Evolutionary conservation across 2,113 vertebrate species (phyloP).

Genomic region (Erpornis zantholeuca): DNA sequence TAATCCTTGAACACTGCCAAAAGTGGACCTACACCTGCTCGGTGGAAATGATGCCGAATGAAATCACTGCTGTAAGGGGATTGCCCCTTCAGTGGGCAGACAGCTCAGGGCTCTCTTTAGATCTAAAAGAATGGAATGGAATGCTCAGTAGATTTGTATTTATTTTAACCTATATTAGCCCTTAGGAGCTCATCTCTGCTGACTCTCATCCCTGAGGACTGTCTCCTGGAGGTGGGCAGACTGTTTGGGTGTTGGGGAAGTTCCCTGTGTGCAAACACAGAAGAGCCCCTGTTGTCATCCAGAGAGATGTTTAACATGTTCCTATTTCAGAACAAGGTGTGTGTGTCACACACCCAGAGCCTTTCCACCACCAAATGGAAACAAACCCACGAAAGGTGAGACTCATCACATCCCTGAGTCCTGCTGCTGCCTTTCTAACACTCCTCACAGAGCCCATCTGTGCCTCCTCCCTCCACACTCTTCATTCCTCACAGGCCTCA

Average conservation of each 20-base stretch:
- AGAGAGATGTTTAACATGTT: not conserved
- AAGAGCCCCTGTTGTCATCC: not conserved
- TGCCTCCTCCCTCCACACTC: not conserved
- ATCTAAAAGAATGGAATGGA: not conserved
- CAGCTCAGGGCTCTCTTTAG: not conserved
- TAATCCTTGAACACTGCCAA: not conserved
- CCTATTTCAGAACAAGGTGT: not conserved
- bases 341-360: rapidly evolving
- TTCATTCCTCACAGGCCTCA: not conserved
- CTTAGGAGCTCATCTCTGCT: not conserved
- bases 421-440: not conserved
- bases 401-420: not conserved
- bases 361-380: not conserved
- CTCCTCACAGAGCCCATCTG: not conserved
- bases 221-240: not conserved
- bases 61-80: not conserved
- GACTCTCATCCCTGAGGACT: not conserved
- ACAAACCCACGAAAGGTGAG: not conserved
- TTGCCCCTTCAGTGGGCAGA: not conserved
- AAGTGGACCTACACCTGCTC: not conserved
- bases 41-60: not conserved
- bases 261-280: not conserved
- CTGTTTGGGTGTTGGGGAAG: not conserved
- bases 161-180: not conserved
- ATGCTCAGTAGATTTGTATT: not conserved